Base-by-base conservation (phyloP, 2,888 invertebrate genomes). In the Heliconius ismenius region DNA sequence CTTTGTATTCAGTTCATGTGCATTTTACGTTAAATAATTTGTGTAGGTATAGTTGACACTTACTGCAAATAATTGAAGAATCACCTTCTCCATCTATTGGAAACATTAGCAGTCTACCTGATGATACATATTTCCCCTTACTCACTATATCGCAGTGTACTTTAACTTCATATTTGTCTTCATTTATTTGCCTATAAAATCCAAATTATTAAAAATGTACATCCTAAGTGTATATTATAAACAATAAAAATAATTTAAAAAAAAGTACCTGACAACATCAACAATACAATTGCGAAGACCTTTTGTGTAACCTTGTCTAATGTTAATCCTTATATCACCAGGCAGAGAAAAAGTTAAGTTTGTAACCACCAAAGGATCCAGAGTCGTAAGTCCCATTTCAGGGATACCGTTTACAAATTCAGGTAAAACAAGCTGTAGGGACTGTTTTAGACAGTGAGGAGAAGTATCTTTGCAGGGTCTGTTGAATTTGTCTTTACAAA, bases 91-190 rank as follows among this genome's bases (percentile, higher is more conserved):
- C 91, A 63, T 91, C 83, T 11, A 91, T 86, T 0, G 85, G 82
- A 39, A 91, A 91, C 83, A 89, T 80, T 0, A 91, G 83, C 58
- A 91, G 82, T 49, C 81, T 82, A 6, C 91, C 91, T 2, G 81
- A 81, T 1, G 91, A 89, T 54, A 82, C 85, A 79, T 91, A 91
- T 79, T 86, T 89, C 11, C 91, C 91, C 79, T 85, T 86, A 36
- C 90, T 86, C 1, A 86, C 85, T 67, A 91, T 79, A 79, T 89
- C 90, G 79, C 91, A 91, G 75, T 86, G 87, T n/a, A 89, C 79
- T 73, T 86, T 85, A 1, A 85, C 76, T 74, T 90, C 87, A 28
- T 88, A 79, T 18, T 79, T 83, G 60, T 88, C 82, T 21, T 81
- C 83, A 18, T 81, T 83, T 58, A 78, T 74, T 21, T 86, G 80